Conservation (phyloP, 1,140 invertebrate genomes). For the Magallana gigas region DNA sequence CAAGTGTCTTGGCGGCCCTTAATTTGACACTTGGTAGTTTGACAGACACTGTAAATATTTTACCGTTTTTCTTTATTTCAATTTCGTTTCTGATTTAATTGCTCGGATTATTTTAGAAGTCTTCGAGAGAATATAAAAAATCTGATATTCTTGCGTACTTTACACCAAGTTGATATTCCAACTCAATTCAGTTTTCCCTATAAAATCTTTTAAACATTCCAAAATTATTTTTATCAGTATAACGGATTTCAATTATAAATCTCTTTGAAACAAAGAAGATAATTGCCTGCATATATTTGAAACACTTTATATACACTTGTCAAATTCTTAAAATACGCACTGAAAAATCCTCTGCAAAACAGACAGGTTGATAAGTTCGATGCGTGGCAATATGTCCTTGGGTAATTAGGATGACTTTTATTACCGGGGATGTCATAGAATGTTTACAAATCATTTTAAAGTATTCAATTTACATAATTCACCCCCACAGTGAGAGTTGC, state of each 20-base stretch:
- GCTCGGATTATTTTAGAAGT: no score
- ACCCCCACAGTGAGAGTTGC: not conserved
- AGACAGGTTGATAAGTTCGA: not conserved
- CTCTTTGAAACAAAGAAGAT: no score
- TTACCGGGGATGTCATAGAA: not conserved
- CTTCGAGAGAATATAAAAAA: no score
- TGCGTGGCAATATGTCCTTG: not conserved
- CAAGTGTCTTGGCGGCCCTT: not conserved
- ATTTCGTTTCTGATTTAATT: not conserved
- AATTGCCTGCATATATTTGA: no score
- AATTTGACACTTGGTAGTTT: not conserved
- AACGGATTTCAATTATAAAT: no score
- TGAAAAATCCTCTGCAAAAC: not conserved
- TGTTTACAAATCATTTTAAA: constrained; percentile 18
- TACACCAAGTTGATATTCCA: no score
- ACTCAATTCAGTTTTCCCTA: no score
- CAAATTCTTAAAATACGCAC: not conserved
- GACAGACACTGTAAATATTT: not conserved
- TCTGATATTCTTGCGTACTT: no score
- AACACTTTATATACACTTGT: not conserved
- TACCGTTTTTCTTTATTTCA: constrained; percentile 6
- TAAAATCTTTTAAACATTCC: no score
- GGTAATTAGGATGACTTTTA: not conserved
- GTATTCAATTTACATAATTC: constrained; percentile 3
- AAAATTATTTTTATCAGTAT: no score